phyloP scores from a whole-genome alignment of 2,113 vertebrate species.

The Okapia johnstoni region DNA sequence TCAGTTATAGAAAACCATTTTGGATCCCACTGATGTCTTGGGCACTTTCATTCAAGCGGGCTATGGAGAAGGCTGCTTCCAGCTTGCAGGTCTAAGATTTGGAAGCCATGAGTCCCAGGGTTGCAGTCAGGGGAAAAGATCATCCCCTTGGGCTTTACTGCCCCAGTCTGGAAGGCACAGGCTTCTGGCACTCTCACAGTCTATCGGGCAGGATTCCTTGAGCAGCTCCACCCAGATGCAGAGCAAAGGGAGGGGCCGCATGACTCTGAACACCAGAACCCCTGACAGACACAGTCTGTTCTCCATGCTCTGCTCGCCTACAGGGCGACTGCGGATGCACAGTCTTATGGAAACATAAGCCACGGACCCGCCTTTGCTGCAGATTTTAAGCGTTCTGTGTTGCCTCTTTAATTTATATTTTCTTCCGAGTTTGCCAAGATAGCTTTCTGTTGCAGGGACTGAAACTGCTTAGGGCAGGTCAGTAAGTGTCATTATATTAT shows the following conservation, averaged over 20 bases:
- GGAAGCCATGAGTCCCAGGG: not conserved
- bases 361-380: not conserved
- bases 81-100: not conserved
- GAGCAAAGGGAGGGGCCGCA: rapidly evolving
- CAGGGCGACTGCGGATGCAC: not conserved
- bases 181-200: not conserved
- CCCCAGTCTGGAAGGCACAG: not conserved
- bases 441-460: not conserved
- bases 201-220: not conserved
- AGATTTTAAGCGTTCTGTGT: not conserved
- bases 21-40: not conserved
- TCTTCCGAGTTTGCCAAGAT: not conserved
- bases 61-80: not conserved
- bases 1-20: not conserved
- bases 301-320: not conserved
- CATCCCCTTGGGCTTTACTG: rapidly evolving
- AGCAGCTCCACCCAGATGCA: not conserved
- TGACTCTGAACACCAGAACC: no score
- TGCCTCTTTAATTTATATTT: not conserved
- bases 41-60: not conserved
- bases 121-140: not conserved
- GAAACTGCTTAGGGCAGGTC: not conserved
- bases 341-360: not conserved
- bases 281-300: not conserved
- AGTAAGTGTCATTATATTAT: not conserved